Evolutionary conservation across 92 coral and sea anemone genomes (phyloP).

Genomic region (Pocillopora meandrina): DNA sequence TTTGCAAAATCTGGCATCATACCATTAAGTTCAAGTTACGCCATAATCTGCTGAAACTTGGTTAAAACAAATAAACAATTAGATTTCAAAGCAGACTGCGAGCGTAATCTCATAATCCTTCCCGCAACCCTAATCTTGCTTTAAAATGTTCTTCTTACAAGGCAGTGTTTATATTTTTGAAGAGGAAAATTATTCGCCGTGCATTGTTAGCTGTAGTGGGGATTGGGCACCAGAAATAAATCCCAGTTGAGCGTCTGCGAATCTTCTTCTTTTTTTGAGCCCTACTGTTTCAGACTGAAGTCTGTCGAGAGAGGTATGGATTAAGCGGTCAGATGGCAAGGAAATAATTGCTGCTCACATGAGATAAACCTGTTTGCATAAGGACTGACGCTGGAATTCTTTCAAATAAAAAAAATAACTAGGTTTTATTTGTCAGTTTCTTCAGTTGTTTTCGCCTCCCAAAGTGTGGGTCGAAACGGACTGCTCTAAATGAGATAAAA

Average conservation of each 20-base stretch:
- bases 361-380: too few species aligned
- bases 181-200: constrained; percentile 1
- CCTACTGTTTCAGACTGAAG: too few species aligned
- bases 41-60: not conserved
- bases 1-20: not conserved
- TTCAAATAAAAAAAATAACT: too few species aligned
- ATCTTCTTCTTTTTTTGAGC: not conserved
- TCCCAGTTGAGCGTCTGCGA: not conserved
- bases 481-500: too few species aligned
- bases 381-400: too few species aligned
- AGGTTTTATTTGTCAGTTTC: too few species aligned
- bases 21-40: not conserved
- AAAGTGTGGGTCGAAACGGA: too few species aligned
- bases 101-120: constrained; percentile 7
- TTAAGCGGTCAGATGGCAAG: too few species aligned
- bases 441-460: too few species aligned
- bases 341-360: too few species aligned
- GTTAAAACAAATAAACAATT: constrained; percentile 9
- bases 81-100: not conserved
- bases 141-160: not conserved
- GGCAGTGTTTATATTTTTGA: constrained; percentile 5
- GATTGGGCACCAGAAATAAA: not conserved
- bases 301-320: too few species aligned
- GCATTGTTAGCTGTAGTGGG: not conserved
- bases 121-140: not conserved